A percentile compares a stretch with the other conserved stretches of the same genome.
phyloP scores from a whole-genome alignment of 23 tunicate genomes.

The Pegea sp. region DNA sequence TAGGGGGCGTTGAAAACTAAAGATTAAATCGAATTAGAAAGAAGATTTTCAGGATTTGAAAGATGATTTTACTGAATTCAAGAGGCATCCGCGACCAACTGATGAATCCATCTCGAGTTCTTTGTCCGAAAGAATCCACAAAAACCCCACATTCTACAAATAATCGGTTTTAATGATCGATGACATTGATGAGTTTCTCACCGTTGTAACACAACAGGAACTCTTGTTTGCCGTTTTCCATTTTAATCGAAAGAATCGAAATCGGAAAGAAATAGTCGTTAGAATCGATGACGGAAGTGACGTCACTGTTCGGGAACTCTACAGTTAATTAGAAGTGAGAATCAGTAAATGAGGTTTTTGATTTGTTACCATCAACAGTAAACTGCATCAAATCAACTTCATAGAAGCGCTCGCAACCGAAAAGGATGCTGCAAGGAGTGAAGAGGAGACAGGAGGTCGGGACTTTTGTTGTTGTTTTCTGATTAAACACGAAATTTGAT shows the following conservation, averaged over 20 bases:
- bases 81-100: conserved; percentile 72
- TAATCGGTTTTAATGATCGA: no score
- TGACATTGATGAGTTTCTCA: no score
- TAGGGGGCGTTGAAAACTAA: conserved; percentile 62
- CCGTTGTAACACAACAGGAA: conserved; percentile 79
- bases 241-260: conserved; percentile 29
- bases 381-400: conserved; percentile 63
- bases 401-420: conserved; percentile 61
- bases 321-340: no score
- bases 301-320: conserved; percentile 6
- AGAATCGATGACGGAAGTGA: no score
- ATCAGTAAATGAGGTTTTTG: no score
- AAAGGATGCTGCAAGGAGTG: conserved; percentile 71
- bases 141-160: conserved; percentile 67
- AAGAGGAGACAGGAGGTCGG: conserved; percentile 73
- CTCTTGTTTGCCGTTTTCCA: conserved; percentile 36
- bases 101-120: conserved; percentile 32
- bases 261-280: conserved; percentile 42
- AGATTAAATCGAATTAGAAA: background rate
- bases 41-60: background rate
- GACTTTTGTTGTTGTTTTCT: conserved; percentile 60
- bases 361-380: conserved; percentile 82
- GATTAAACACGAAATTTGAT: no score
- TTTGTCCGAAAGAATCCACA: conserved; percentile 69
- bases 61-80: conserved; percentile 33